A percentile compares a stretch with the other conserved stretches of the same genome.
phyloP scores from a whole-genome alignment of 2,113 vertebrate genomes.

The Gopherus flavomarginatus region DNA sequence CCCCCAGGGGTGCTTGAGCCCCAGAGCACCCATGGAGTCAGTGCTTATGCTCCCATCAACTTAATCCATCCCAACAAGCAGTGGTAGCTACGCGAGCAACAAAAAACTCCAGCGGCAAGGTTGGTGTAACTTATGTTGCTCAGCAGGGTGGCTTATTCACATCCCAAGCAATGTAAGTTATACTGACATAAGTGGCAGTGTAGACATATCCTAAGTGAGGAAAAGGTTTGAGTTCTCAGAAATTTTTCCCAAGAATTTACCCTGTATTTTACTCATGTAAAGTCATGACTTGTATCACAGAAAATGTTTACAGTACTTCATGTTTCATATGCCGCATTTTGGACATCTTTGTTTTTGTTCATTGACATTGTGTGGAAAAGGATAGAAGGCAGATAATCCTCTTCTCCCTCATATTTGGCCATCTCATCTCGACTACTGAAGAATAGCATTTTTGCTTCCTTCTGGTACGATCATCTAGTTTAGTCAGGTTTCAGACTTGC shows the following conservation, averaged over 20 bases:
- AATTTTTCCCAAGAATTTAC: background rate
- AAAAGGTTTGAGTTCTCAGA: background rate
- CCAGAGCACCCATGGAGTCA: too few relatives aligned
- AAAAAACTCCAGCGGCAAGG: too few relatives aligned
- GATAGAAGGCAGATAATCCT: background rate
- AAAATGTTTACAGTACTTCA: accelerated
- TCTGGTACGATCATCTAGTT: background rate
- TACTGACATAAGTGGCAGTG: background rate
- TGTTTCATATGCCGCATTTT: background rate
- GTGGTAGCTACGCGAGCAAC: background rate
- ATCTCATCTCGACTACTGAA: background rate
- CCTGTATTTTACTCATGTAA: background rate
- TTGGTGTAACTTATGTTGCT: background rate
- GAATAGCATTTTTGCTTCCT: background rate
- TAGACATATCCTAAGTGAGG: background rate
- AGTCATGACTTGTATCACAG: background rate
- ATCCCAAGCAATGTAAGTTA: background rate
- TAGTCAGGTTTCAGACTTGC: background rate
- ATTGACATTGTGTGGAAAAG: background rate
- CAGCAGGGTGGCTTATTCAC: background rate
- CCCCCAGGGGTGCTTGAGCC: too few relatives aligned
- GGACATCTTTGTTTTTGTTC: background rate
- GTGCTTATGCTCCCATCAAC: too few relatives aligned
- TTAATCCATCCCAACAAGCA: background rate
- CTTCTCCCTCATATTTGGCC: background rate